phyloP scores from a whole-genome alignment of 1,140 invertebrate species.

The Bombus picipes region DNA sequence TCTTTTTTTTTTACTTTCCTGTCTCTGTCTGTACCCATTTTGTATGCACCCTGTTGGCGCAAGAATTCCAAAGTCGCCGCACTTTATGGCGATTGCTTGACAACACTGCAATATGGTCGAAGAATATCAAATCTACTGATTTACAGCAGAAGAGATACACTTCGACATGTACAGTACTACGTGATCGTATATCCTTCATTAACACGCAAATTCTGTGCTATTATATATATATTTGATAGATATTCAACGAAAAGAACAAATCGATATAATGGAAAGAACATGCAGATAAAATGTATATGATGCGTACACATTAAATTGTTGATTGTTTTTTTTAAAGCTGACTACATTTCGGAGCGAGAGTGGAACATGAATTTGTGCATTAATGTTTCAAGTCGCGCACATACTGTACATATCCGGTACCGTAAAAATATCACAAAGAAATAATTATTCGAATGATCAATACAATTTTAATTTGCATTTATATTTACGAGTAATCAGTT shows the following conservation, averaged over 20 bases:
- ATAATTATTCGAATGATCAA: background rate
- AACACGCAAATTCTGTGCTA: slow-evolving; percentile 7
- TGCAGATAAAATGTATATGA: slow-evolving; percentile 1
- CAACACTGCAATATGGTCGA: slow-evolving; percentile 10
- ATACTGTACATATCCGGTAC: slow-evolving; percentile 2
- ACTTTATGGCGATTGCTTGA: slow-evolving; percentile 1
- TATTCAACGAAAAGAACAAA: slow-evolving; percentile 1
- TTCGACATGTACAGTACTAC: background rate
- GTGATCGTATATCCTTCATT: background rate
- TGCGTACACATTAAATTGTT: background rate
- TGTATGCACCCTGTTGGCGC: background rate
- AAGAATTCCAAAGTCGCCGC: slow-evolving; percentile 18
- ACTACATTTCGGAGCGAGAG: background rate
- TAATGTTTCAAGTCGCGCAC: slow-evolving; percentile 3
- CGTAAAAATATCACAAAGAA: background rate
- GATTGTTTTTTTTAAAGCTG: background rate
- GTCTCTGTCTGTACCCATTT: background rate
- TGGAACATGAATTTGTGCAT: slow-evolving; percentile 7
- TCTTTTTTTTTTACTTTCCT: slow-evolving; percentile 14
- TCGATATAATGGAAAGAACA: background rate
- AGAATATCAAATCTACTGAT: slow-evolving; percentile 16
- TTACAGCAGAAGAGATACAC: slow-evolving; percentile 2
- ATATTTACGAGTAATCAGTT: background rate
- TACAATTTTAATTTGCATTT: background rate
- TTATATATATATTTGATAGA: background rate